Base-by-base conservation (phyloP, 2,113 vertebrate genomes). In the Notechis scutatus region DNA sequence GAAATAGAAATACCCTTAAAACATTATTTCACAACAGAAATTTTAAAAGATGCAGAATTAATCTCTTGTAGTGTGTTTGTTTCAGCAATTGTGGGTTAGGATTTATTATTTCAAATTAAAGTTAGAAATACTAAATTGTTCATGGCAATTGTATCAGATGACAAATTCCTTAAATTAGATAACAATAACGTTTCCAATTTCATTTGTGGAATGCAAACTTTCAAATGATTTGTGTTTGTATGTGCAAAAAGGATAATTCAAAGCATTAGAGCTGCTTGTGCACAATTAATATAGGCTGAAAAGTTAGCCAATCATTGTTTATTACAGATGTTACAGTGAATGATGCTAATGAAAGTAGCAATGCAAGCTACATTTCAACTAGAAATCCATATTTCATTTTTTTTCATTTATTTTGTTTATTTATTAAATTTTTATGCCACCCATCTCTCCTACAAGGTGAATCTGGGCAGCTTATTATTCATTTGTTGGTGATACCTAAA, bases 121-220 rank as follows among this genome's bases (percentile, higher is more conserved):
- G 52, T 45, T 94, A 42, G 3, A 92, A 91, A 2, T 2, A 90
- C 4, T 5, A 50, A 5, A 20, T 86, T 92, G 74, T 47, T 89
- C 34, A 29, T 12, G 8, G 39, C n/a, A 85, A 90, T 90, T 0
- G n/a, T 26, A 47, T 59, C 23, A 91, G 59, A 1, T 52, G 34
- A 0, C 57, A 52, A 0, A 1, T 57, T 0, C 0, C 29, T 92
- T 18, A 91, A 88, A 26, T 29, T 23, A 90, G 34, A 42, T 52
- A 55, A 56, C 9, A 21, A 24, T n/a, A 87, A 29, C 15, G 3
- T 21, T 87, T 26, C 47, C 69, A 81, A n/a, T 8, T 55, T 91
- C 6, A 21, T 45, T 54, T 54, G 50, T 42, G 34, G 24, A 20
- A 88, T 42, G 8, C 11, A 54, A 39, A 89, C 10, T 26, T 86